Evolutionary conservation across 2,888 invertebrate genomes (phyloP).

Genomic region (Drosophila dives): DNA sequence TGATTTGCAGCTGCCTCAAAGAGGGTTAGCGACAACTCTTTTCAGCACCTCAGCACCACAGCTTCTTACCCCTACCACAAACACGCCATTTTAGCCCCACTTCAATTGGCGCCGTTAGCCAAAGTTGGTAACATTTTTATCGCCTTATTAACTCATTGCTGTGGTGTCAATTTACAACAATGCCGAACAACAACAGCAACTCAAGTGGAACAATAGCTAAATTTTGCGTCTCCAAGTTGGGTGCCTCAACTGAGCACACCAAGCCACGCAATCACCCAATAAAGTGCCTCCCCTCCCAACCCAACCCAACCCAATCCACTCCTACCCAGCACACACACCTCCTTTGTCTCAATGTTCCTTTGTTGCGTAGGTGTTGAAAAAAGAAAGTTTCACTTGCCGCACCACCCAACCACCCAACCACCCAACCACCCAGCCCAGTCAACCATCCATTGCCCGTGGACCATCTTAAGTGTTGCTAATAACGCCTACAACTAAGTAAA

Average conservation of each 20-base stretch:
- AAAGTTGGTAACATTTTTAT: constrained; percentile 65
- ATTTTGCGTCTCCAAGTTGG: constrained; percentile 51
- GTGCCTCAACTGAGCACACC: constrained; percentile 11
- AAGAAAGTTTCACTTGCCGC: constrained; percentile 31
- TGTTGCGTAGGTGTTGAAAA: constrained; percentile 67
- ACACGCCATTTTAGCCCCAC: neutral
- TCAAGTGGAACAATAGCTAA: constrained; percentile 62
- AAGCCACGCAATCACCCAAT: constrained; percentile 20
- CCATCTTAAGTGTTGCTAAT: constrained; percentile 76
- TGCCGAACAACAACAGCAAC: constrained; percentile 43
- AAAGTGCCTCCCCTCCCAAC: constrained; percentile 6
- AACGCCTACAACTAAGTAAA: constrained; percentile 76
- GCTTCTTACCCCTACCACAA: neutral
- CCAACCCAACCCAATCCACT: neutral
- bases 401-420: neutral
- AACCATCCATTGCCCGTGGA: neutral
- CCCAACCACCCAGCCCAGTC: neutral
- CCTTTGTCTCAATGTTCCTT: constrained; percentile 26
- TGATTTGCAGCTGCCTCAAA: constrained; percentile 32
- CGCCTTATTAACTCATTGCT: constrained; percentile 84
- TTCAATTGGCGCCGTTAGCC: constrained; percentile 1
- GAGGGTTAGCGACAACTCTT: constrained; percentile 1
- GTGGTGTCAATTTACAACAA: constrained; percentile 83
- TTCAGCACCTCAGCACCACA: neutral
- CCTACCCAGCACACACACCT: neutral